Base-by-base conservation (phyloP, 2,888 invertebrate genomes). In the Cosmia pyralina region DNA sequence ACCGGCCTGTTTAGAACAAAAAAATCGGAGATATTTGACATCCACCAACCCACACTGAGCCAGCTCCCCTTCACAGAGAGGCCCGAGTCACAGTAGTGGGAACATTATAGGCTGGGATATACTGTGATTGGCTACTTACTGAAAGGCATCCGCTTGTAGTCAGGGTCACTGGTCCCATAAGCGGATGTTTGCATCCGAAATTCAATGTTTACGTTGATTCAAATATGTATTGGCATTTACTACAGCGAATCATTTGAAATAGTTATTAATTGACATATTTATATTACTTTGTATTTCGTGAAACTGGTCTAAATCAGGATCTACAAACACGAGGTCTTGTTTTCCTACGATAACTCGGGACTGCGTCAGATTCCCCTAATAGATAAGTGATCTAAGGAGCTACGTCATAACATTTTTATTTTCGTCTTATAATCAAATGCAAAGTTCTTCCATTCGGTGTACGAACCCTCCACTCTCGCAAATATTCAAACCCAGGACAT, bases 161-260 rank as follows among this genome's bases (percentile, higher is more conserved):
- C 72, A 71, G 46, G 78, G 82, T 60, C 48, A 58, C 11, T 41
- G 19, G 7, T 28, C 67, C 15, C 8, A 13, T 34, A 6, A 0
- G n/a, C 38, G 67, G 72, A 82, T 82, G 72, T 82, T 77, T 53
- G 55, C 67, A 68, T 57, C 67, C 59, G n/a, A 67, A 53, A 17
- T 7, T 11, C 1, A 46, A 58, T 46, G 64, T 77, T 77, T 60
- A 76, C 52, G 50, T 7, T 59, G n/a, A 57, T 77, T 13, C 50
- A 22, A 13, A 2, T 48, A 13, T 7, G 17, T 60, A 65, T 38
- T 13, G 34, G 46, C n/a, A 53, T 58, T 66, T 64, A 70, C 77
- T 69, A 81, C 48, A 50, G 34, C 13, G 50, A 81, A 59, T 38
- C 44, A n/a, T 38, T 50, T 60, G 15, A 19, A 15, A 46, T 41